phyloP scores from a whole-genome alignment of 1,140 invertebrate species.

The Sesamia nonagrioides region DNA sequence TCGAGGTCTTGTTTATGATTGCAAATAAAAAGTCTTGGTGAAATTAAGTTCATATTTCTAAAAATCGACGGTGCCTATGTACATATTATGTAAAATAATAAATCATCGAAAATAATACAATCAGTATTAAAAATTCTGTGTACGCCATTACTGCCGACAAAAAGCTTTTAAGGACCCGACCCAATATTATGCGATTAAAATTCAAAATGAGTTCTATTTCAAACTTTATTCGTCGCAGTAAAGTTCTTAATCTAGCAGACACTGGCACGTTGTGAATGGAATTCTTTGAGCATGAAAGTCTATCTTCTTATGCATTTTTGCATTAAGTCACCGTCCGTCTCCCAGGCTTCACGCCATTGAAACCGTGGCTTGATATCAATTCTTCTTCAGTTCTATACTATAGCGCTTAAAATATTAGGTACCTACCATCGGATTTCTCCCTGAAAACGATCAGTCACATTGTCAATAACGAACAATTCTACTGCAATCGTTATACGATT shows the following conservation, averaged over 20 bases:
- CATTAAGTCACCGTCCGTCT: constrained; percentile 39
- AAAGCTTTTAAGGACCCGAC: constrained; percentile 42
- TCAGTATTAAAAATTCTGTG: constrained; percentile 6
- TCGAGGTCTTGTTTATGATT: neutral
- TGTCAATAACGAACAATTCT: neutral
- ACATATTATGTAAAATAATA: neutral
- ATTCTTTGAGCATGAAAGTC: constrained; percentile 45
- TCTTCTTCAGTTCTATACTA: constrained; percentile 16
- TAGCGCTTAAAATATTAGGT: constrained; percentile 10
- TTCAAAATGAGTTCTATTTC: constrained; percentile 46
- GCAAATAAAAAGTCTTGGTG: neutral
- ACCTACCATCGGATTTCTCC: neutral
- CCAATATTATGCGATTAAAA: constrained; percentile 46
- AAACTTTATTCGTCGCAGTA: constrained; percentile 49
- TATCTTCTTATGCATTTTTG: constrained; percentile 48
- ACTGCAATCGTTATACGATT: neutral
- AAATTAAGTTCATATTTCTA: neutral
- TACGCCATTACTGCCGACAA: constrained; percentile 34
- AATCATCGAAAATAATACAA: neutral
- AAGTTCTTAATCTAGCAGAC: constrained; percentile 50
- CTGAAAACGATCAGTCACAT: neutral
- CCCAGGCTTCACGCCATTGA: constrained; percentile 27
- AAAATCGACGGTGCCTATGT: neutral
- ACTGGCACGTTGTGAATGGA: constrained; percentile 47
- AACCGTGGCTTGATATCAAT: constrained; percentile 31